phyloP scores from a whole-genome alignment of 2,113 vertebrate species.

The Lonchura striata region DNA sequence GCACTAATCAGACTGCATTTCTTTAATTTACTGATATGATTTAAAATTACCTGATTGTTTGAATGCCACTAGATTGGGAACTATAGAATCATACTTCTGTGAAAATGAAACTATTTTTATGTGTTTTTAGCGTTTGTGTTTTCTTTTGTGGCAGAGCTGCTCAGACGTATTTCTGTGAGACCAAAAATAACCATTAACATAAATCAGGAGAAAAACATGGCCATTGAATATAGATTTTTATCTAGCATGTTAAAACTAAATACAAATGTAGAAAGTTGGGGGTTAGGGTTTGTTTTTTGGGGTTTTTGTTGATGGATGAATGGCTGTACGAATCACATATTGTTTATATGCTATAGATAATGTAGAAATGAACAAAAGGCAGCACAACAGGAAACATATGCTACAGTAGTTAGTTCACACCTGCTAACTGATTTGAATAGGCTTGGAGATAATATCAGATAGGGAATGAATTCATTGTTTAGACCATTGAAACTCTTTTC shows the following conservation, averaged over 20 bases:
- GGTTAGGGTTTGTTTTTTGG: background rate
- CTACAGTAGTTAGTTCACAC: slow-evolving; percentile 30
- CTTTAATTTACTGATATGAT: slow-evolving; percentile 15
- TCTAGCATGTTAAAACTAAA: background rate
- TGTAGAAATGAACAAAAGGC: background rate
- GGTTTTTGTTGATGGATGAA: background rate
- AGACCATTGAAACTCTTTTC: background rate
- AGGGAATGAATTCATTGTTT: slow-evolving; percentile 9
- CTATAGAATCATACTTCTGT: background rate
- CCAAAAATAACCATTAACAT: background rate
- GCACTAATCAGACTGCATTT: slow-evolving; percentile 34
- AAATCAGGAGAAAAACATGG: background rate
- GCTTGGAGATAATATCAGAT: background rate
- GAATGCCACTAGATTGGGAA: background rate
- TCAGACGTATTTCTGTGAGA: background rate
- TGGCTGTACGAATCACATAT: background rate
- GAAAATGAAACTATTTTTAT: background rate
- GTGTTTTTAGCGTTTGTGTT: background rate
- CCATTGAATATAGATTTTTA: background rate
- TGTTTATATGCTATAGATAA: background rate
- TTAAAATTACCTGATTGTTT: background rate
- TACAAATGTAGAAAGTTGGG: background rate
- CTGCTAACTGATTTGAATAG: slow-evolving; percentile 34
- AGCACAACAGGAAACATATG: slow-evolving; percentile 34
- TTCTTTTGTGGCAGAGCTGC: background rate